Evolutionary conservation across 2,888 invertebrate genomes (phyloP), one percentile per base, ranked within the genome.

Genomic region (Strigamia crassipes): DNA sequence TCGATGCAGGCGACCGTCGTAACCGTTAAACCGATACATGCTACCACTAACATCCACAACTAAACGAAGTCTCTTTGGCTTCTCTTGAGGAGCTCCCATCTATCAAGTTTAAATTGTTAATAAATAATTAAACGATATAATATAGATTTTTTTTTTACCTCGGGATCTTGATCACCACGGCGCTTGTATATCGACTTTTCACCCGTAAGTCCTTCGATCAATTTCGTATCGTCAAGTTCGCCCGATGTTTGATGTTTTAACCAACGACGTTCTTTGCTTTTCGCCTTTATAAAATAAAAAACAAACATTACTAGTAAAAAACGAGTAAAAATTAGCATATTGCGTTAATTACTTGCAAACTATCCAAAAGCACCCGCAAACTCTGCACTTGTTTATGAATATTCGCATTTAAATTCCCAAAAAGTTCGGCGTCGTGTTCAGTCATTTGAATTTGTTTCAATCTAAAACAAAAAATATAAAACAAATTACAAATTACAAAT

Each of bases 11-110:
- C 98, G 92, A 0, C 95, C 94, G 89, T 99, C 99, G 88, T 96
- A 95, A 0, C 97, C 94, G 87, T 99, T 98, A 87, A 98, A 98
- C 91, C 96, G 92, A 87, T 98, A 98, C 97, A 98, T 98, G 84
- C 96, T 96, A 3, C 97, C 98, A 1, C 96, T 97, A 0, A 97
- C 96, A 88, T 99, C 99, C 0, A 96, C 92, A 0, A 97, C 92
- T 0, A 97, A 89, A 82, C 94, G 91, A 73, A 97, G 89, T 4
- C 95, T 90, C 88, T 98, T 99, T 2, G 98, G 96, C 86, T 93
- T 94, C 84, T 94, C 91, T 84, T 95, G 95, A 0, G 94, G 94
- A 23, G 94, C 91, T 78, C 97, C 97, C 13, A 94, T 80, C 80
- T 80, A 31, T n/a, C 15, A 31, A 79, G 2, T 77, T 23, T n/a